A percentile compares a stretch with the other conserved stretches of the same genome.
Evolutionary conservation across 1,140 invertebrate genomes (phyloP).

Genomic region (Elysia chlorotica): DNA sequence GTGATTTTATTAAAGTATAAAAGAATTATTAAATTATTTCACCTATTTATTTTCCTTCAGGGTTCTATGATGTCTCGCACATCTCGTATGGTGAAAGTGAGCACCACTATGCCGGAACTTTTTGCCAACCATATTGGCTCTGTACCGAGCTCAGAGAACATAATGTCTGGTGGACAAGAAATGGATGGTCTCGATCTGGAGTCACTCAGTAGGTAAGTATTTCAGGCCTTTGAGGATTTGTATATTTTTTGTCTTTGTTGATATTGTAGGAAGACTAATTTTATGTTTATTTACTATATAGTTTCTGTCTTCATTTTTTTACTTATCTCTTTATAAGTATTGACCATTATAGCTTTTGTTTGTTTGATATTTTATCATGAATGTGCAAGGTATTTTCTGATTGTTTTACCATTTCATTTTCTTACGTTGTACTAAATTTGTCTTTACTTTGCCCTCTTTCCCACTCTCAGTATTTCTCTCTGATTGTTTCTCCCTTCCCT

Average conservation of each 20-base stretch:
- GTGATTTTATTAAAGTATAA: no score
- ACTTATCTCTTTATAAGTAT: no score
- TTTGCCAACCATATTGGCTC: conserved; percentile 57
- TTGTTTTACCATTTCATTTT: not conserved
- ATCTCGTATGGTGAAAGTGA: conserved; percentile 37
- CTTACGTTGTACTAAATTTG: not conserved
- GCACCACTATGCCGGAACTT: conserved; percentile 44
- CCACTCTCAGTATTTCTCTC: not conserved
- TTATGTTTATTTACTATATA: no score
- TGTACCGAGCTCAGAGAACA: conserved; percentile 38
- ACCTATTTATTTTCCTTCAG: no score
- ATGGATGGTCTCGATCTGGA: conserved; percentile 39
- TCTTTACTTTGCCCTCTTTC: not conserved
- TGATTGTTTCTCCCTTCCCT: not conserved
- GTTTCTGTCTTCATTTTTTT: no score
- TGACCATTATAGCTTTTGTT: no score
- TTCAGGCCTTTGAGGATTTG: no score
- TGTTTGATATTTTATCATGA: no score
- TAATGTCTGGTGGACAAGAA: conserved; percentile 27
- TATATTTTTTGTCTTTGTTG: no score
- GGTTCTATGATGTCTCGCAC: conserved; percentile 47
- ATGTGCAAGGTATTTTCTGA: no score
- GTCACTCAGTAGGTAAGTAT: conserved; percentile 50
- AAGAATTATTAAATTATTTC: no score
- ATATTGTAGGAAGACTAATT: no score